Percentiles rank a stretch among this genome's conserved stretches.
These are phyloP conservation scores for Semotilus atromaculatus DNA, from an alignment of 2,797 vertebrate species.

Conservation along the genomic window DNA sequence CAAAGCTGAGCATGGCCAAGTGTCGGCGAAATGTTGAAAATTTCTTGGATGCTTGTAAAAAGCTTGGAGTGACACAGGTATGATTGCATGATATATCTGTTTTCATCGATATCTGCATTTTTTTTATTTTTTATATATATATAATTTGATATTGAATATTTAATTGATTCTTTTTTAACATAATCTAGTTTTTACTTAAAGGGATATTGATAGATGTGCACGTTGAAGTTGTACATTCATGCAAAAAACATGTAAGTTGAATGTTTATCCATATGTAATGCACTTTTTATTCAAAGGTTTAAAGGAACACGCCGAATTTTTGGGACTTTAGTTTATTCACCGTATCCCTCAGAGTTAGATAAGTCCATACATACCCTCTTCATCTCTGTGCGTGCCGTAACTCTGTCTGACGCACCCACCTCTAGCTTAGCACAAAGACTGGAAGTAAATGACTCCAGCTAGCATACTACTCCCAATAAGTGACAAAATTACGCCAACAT, in stretches of 20 bases:
- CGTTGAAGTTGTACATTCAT: not conserved
- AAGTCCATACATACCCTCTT: too few relatives aligned
- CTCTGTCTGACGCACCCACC: too few relatives aligned
- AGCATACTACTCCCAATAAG: too few relatives aligned
- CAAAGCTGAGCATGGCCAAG: constrained; percentile 99
- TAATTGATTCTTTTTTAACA: not conserved
- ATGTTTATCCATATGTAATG: not conserved
- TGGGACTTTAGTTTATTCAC: too few relatives aligned
- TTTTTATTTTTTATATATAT: not conserved
- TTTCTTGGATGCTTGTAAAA: constrained; percentile 97
- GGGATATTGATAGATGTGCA: not conserved
- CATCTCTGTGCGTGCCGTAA: too few relatives aligned
- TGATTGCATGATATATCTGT: not conserved
- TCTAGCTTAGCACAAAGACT: too few relatives aligned
- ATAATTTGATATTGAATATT: not conserved
- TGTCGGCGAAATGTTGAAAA: constrained; percentile 98
- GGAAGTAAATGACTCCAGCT: too few relatives aligned
- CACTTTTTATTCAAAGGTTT: not conserved
- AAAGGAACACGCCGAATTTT: too few relatives aligned
- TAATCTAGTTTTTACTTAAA: not conserved
- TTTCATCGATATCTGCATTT: not conserved
- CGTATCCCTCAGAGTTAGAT: too few relatives aligned
- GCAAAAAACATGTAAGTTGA: not conserved
- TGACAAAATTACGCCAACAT: too few relatives aligned
- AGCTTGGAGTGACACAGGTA: constrained; percentile 96